phyloP scores from a whole-genome alignment of 2,888 invertebrate genomes.

The Pheosia gnoma region DNA sequence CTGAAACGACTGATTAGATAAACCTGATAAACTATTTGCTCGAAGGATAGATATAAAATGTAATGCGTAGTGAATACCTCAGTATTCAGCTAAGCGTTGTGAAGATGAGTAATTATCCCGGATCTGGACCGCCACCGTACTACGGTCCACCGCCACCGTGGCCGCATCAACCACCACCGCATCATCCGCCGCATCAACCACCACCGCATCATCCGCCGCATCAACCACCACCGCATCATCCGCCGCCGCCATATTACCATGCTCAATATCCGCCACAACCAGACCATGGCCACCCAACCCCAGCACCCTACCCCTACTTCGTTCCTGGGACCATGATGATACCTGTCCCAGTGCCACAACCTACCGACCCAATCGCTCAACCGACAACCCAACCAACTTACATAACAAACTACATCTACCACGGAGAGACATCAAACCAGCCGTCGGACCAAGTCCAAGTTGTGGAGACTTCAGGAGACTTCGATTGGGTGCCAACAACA shows the following conservation, averaged over 20 bases:
- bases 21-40: slow-evolving; percentile 5
- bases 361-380: slow-evolving; percentile 14
- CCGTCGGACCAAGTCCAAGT: slow-evolving; percentile 53
- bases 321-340: slow-evolving; percentile 71
- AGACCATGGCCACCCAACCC: slow-evolving; percentile 12
- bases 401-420: slow-evolving; percentile 76
- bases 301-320: slow-evolving; percentile 60
- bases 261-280: slow-evolving; percentile 19
- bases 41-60: slow-evolving; percentile 32
- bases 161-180: slow-evolving; percentile 11
- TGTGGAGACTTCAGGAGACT: slow-evolving; percentile 69
- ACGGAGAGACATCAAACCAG: slow-evolving; percentile 56
- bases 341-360: slow-evolving; percentile 54
- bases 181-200: slow-evolving; percentile 12
- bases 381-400: slow-evolving; percentile 60
- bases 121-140: slow-evolving; percentile 50
- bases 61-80: slow-evolving; percentile 7
- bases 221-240: slow-evolving; percentile 8
- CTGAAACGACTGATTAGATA: slow-evolving; percentile 40
- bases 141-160: slow-evolving; percentile 51
- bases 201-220: slow-evolving; percentile 9
- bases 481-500: slow-evolving; percentile 73
- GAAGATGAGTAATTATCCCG: slow-evolving; percentile 62
- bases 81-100: slow-evolving; percentile 23
- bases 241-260: slow-evolving; percentile 10